phyloP scores from a whole-genome alignment of 2,113 vertebrate genomes.

The Daphoenositta chrysoptera region DNA sequence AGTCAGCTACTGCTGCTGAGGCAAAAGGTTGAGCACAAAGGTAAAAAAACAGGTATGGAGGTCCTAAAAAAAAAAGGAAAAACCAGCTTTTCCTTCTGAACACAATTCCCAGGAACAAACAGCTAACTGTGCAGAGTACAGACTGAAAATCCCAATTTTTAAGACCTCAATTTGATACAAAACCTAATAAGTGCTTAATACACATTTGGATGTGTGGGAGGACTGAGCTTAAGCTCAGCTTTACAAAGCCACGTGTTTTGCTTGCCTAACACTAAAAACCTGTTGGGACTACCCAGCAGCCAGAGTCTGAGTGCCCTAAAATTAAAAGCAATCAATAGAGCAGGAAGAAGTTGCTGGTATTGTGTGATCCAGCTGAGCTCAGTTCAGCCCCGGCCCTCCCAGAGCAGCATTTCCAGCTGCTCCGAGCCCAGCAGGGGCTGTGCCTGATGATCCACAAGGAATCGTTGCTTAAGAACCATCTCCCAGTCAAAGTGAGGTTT shows the following conservation, averaged over 20 bases:
- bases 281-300: neutral
- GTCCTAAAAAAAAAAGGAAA: neutral
- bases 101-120: neutral
- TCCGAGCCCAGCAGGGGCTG: neutral
- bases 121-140: neutral
- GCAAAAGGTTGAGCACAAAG: neutral
- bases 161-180: neutral
- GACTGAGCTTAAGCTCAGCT: neutral
- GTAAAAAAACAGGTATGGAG: neutral
- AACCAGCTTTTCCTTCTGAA: neutral
- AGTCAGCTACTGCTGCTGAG: neutral
- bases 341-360: neutral
- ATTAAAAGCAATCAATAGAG: neutral
- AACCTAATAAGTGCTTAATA: neutral
- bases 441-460: neutral
- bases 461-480: neutral
- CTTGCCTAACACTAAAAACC: neutral
- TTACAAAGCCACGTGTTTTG: neutral
- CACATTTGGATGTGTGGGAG: neutral
- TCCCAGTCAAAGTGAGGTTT: neutral
- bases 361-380: neutral
- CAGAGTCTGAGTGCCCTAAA: neutral
- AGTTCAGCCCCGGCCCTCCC: neutral
- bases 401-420: neutral
- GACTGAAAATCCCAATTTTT: neutral